phyloP scores from a whole-genome alignment of 2,888 invertebrate genomes.

The Lasioglossum marginatum region DNA sequence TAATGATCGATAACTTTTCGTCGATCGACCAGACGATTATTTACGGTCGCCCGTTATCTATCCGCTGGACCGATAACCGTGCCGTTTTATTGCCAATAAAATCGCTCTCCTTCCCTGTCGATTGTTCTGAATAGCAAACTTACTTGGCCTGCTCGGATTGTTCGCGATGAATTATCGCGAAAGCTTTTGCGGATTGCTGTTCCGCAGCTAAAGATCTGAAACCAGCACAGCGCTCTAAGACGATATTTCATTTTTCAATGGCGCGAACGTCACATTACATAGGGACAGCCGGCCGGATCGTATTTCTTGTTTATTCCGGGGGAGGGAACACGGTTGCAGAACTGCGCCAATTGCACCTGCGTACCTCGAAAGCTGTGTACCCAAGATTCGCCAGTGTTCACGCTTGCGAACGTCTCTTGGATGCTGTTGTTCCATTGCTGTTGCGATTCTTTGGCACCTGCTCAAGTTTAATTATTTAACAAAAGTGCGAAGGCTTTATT shows the following conservation, averaged over 20 bases:
- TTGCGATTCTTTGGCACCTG: background rate
- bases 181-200: background rate
- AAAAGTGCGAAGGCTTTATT: no score
- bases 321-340: background rate
- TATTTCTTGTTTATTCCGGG: constrained; percentile 6
- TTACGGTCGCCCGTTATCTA: constrained; percentile 32
- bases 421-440: background rate
- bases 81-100: constrained; percentile 36
- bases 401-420: background rate
- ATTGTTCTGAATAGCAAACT: constrained; percentile 26
- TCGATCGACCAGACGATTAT: constrained; percentile 26
- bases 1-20: constrained; percentile 35
- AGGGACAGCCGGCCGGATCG: background rate
- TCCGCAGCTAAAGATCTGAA: no score
- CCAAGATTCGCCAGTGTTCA: background rate
- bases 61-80: constrained; percentile 5
- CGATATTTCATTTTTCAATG: constrained; percentile 15
- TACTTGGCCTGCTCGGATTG: background rate
- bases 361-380: background rate
- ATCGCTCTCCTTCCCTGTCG: constrained; percentile 10
- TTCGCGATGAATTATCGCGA: constrained; percentile 10
- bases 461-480: no score
- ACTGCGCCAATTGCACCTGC: background rate
- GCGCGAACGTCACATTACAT: constrained; percentile 3
- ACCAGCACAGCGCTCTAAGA: background rate